A percentile compares a stretch with the other conserved stretches of the same genome.
phyloP scores from a whole-genome alignment of 37 sponge, comb jelly and placozoan genomes.

The Mnemiopsis leidyi region DNA sequence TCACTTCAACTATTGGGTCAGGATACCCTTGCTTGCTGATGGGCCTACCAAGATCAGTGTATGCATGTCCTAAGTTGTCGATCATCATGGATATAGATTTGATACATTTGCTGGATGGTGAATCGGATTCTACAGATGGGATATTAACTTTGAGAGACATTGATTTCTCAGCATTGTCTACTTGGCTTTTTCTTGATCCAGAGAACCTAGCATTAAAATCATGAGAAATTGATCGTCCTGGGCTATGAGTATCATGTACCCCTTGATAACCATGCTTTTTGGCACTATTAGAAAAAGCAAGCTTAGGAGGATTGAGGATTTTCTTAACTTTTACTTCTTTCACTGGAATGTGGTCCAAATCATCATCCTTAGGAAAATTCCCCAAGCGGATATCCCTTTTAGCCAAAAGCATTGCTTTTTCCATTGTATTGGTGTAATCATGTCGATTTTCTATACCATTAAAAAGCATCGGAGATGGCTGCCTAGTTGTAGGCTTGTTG shows the following conservation, averaged over 20 bases:
- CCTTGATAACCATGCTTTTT: background rate
- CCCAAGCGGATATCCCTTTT: slow-evolving; percentile 52
- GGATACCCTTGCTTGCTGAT: background rate
- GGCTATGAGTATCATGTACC: background rate
- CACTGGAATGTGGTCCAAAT: slow-evolving; percentile 44
- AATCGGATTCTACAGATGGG: background rate
- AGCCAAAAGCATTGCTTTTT: background rate
- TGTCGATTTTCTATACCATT: background rate
- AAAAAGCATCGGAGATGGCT: slow-evolving; percentile 11
- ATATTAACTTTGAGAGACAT: background rate
- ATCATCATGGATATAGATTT: slow-evolving; percentile 11
- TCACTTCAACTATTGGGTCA: background rate
- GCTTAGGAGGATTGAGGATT: no score
- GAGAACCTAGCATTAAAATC: background rate
- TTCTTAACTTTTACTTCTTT: slow-evolving; percentile 3
- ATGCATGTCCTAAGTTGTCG: slow-evolving; percentile 2
- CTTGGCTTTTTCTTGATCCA: background rate
- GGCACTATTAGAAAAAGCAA: background rate
- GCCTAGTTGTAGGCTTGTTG: background rate
- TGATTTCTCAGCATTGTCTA: background rate
- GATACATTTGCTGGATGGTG: background rate
- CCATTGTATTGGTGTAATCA: slow-evolving; percentile 19
- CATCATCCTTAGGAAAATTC: background rate
- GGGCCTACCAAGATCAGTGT: background rate
- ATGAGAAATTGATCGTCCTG: background rate